Base-by-base conservation (phyloP, 1,140 invertebrate species). In the Zelostemma sp. region DNA sequence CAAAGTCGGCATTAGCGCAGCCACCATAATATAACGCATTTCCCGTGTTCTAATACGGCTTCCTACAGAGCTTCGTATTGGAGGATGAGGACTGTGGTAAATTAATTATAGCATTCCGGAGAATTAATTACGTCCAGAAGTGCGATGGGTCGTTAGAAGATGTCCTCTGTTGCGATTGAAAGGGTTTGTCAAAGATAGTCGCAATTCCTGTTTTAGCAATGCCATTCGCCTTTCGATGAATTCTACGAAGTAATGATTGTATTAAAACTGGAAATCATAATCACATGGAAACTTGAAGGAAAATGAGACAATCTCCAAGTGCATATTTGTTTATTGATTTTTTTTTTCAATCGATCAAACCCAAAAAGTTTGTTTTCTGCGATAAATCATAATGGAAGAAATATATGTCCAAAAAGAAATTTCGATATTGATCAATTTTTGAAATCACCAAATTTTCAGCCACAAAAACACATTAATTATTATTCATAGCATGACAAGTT, bases 41-140 rank as follows among this genome's bases (percentile, higher is more conserved):
- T 76, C 72, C 70, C 61, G 66, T 76, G 76, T 78, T 72, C 63
- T 62, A 48, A 60, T 71, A 65, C 65, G 72, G 65, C 62, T 68
- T 60, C 56, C 50, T 71, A 69, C 46, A 67, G 57, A 38, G 55
- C 51, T 61, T 60, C 17, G 21, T 11, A 17, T 28, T 15, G 54
- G 60, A 57, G 56, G 53, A 33, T 58, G 62, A 66, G 55, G 55
- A 57, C 66, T 66, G 67, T 71, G 61, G 72, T 73, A 74, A 81
- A 81, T 80, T 80, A 81, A 81, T 80, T 80, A 81, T 79, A 73
- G 80, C 78, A 80, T 81, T 81, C 78, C 80, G 68, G 74, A 62
- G 72, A 80, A 80, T 80, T 80, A 81, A 80, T 80, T 81, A 80
- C 76, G 76, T 75, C 73, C 71, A 76, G 75, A 77, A 80, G 75